Evolutionary conservation across 2,113 vertebrate species (phyloP), one percentile per base, ranked within the genome.

Genomic region (Centropristis striata): DNA sequence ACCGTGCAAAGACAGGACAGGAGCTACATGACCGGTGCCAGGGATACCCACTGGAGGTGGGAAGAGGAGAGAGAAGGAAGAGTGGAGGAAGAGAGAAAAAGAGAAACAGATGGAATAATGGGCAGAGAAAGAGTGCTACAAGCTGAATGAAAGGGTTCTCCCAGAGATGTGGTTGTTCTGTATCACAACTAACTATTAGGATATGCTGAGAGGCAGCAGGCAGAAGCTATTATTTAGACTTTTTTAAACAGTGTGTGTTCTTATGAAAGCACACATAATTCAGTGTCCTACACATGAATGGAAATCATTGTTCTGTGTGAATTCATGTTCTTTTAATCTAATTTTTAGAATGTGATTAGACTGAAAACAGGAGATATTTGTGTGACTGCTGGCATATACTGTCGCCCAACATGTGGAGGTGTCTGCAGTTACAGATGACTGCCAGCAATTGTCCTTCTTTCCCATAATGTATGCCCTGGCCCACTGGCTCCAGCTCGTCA

Each of bases 401-500:
- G 28, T 50, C 27, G 23, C 61, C 18, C 70, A 53, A 61, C 86
- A 84, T 78, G 72, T 51, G 75, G 80, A 83, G 77, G 76, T 81
- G 69, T 81, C 44, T 83, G 37, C 2, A 78, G 54, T 68, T 51
- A 4, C 41, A 16, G 46, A 66, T 61, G 65, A 67, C 53, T 78
- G 82, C 64, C 55, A 60, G 65, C 36, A 37, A 74, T 87, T 90
- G 82, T 92, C 88, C 49, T 78, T 74, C 75, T 77, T 76, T 37
- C 59, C 60, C 44, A 68, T 78, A 75, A 84, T 86, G 21, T 79
- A 70, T 83, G 75, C 66, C 44, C 39, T 75, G 59, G 71, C 75
- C 78, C 63, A 75, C 73, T 15, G 70, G 66, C 79, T 75, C 53
- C 61, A 71, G 84, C 58, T 36, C 25, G 1, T 67, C 61, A 80